A percentile compares a stretch with the other conserved stretches of the same genome.
Evolutionary conservation across 2,797 vertebrate species (phyloP).

Genomic region (Peromyscus nudipes): DNA sequence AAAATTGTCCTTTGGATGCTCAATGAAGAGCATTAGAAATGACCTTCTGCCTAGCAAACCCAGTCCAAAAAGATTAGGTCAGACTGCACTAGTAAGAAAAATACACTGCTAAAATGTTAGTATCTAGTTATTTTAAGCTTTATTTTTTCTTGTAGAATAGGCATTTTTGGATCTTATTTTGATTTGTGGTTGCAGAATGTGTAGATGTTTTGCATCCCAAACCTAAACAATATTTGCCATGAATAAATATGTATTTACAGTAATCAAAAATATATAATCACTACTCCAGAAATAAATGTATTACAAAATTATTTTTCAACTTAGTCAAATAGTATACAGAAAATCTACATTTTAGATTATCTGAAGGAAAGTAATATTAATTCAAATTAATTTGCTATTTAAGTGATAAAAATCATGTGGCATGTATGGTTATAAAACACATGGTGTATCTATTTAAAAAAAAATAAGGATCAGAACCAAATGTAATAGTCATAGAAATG

Average conservation of each 20-base stretch:
- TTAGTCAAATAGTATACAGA: not conserved
- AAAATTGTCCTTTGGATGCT: slow-evolving; percentile 67
- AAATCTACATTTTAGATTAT: slow-evolving; percentile 57
- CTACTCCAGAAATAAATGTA: not conserved
- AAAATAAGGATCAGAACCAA: not conserved
- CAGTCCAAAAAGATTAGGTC: slow-evolving; percentile 57
- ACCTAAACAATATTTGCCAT: not conserved
- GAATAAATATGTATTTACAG: not conserved
- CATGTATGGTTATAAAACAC: slow-evolving; percentile 54
- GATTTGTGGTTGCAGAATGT: slow-evolving; percentile 42
- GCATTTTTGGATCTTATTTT: slow-evolving; percentile 48
- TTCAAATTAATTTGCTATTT: slow-evolving; percentile 53
- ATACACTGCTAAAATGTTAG: slow-evolving; percentile 33
- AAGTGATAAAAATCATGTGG: slow-evolving; percentile 8
- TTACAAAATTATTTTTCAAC: not conserved
- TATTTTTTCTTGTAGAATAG: slow-evolving; percentile 43
- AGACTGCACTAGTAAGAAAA: slow-evolving; percentile 24
- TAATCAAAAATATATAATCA: not conserved
- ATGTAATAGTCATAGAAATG: slow-evolving; percentile 18
- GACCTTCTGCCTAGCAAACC: slow-evolving; percentile 53
- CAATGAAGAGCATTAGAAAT: slow-evolving; percentile 66
- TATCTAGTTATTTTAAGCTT: slow-evolving; percentile 51
- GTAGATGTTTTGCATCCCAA: not conserved
- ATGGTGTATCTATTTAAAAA: not conserved
- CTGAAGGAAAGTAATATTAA: not conserved